A percentile compares a stretch with the other conserved stretches of the same genome.
These are phyloP conservation scores for Pitangus sulphuratus DNA, from an alignment of 2,797 vertebrate genomes.

Conservation along the genomic window DNA sequence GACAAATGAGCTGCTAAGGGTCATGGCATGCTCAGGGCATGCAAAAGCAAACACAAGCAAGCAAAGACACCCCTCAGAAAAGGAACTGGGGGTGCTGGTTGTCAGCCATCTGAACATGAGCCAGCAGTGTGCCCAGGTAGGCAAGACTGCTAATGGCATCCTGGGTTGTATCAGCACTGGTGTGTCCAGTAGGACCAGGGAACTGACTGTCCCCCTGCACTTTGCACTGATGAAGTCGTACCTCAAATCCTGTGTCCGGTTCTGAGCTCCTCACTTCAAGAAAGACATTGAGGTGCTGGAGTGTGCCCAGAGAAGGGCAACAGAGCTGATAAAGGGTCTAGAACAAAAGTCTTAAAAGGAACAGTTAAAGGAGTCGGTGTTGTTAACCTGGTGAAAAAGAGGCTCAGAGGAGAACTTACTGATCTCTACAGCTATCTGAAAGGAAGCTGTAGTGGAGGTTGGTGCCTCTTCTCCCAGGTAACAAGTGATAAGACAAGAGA, in stretches of 20 bases:
- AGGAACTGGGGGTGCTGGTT: rapidly evolving
- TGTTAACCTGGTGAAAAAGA: neutral
- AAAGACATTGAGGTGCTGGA: neutral
- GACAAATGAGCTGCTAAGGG: neutral
- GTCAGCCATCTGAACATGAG: rapidly evolving
- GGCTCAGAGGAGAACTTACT: neutral
- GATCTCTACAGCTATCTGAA: neutral
- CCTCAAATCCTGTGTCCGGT: rapidly evolving
- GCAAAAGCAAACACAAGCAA: neutral
- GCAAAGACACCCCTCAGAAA: neutral
- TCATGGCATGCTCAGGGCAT: neutral
- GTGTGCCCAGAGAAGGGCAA: neutral
- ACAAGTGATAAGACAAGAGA: neutral
- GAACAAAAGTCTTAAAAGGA: neutral
- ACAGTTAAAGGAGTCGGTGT: neutral
- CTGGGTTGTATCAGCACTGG: neutral
- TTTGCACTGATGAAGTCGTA: neutral
- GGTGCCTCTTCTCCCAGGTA: neutral
- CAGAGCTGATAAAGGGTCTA: neutral
- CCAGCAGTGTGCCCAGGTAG: neutral
- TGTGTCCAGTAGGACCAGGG: neutral
- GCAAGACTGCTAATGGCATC: neutral
- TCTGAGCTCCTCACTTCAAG: neutral
- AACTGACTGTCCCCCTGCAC: neutral
- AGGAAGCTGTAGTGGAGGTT: neutral